Conservation (phyloP, 2,113 vertebrate genomes). For the Salvator merianae region DNA sequence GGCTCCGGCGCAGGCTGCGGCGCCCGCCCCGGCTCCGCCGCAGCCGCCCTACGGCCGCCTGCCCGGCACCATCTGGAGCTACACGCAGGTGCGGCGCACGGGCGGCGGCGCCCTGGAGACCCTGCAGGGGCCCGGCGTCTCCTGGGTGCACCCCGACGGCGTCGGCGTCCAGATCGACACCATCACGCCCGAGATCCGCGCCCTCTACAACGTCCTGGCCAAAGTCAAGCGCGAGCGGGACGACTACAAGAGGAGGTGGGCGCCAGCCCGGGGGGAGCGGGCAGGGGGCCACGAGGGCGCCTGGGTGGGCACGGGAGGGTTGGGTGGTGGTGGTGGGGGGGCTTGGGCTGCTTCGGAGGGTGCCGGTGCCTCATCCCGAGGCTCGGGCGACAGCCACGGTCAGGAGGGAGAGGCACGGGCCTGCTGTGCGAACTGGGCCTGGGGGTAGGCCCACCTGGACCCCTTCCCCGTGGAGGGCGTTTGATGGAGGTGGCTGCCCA, state of each 20-base stretch:
- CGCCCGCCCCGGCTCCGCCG: constrained; percentile 47
- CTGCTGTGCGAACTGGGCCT: no score
- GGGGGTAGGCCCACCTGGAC: not conserved
- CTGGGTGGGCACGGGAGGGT: not conserved
- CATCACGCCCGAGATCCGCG: constrained; percentile 96
- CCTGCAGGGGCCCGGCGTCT: constrained; percentile 89
- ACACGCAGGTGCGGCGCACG: constrained; percentile 86
- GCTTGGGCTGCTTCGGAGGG: no score
- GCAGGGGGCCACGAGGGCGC: no score
- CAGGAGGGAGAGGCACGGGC: no score
- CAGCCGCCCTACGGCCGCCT: constrained; percentile 71
- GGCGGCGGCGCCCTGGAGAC: constrained; percentile 81
- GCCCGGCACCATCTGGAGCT: constrained; percentile 95
- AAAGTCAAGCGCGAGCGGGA: constrained; percentile 96
- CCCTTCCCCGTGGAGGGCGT: not conserved
- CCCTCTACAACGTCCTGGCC: constrained; percentile 95
- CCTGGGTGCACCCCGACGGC: constrained; percentile 94
- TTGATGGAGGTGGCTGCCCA: not conserved
- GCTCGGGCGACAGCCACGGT: no score
- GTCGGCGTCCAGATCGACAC: constrained; percentile 98
- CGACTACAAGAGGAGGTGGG: constrained; percentile 94
- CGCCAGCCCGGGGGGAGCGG: not conserved
- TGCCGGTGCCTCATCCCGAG: no score
- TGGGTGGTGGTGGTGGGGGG: not conserved
- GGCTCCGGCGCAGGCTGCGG: not conserved